Evolutionary conservation across 2,113 vertebrate genomes (phyloP).

Genomic region (Rhinolophus ferrumequinum): DNA sequence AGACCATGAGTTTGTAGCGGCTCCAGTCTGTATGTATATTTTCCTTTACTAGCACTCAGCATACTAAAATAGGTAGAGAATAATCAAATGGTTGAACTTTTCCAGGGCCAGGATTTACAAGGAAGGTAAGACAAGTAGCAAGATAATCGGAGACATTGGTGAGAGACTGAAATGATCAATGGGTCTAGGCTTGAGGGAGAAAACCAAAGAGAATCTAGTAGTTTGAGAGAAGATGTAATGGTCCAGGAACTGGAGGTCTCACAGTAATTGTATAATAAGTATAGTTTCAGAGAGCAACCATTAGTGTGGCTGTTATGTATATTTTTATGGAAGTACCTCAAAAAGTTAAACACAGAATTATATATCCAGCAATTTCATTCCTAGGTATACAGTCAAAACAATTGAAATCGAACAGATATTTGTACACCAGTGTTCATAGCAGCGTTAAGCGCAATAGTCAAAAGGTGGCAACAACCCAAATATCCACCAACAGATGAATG

Average conservation of each 20-base stretch:
- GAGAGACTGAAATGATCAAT: not conserved
- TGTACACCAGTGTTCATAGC: not conserved
- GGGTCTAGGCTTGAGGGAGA: not conserved
- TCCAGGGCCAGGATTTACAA: not conserved
- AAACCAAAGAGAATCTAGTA: not conserved
- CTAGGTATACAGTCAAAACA: not conserved
- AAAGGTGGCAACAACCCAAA: not conserved
- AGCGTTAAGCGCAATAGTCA: not conserved
- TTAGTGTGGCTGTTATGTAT: not conserved
- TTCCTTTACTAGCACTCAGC: not conserved
- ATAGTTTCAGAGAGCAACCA: not conserved
- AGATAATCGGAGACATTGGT: not conserved
- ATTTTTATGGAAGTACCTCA: not conserved
- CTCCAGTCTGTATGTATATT: not conserved
- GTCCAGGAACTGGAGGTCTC: not conserved
- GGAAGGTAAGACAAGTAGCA: not conserved
- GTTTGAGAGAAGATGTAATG: not conserved
- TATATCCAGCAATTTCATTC: not conserved
- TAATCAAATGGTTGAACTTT: not conserved
- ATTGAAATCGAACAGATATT: not conserved
- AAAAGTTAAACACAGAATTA: slow-evolving; percentile 8
- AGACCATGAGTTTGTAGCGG: not conserved
- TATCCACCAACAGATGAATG: not conserved
- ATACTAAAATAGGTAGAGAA: not conserved
- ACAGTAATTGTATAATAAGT: not conserved